These are phyloP conservation scores for Archips xylosteana DNA, from an alignment of 2,888 invertebrate species.

Conservation along the genomic window DNA sequence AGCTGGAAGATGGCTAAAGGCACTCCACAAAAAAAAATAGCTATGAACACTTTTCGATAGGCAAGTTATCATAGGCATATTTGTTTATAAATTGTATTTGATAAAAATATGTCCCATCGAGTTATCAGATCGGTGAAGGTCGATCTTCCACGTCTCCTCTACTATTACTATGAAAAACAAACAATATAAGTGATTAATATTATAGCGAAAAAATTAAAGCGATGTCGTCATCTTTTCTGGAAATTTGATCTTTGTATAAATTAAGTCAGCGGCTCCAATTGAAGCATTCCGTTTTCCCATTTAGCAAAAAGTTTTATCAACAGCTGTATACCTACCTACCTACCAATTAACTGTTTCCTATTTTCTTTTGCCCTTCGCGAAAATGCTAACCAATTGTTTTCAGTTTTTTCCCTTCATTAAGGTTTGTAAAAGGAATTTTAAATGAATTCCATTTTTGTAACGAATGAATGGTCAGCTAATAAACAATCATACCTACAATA, in stretches of 20 bases:
- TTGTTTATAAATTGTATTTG: too few relatives aligned
- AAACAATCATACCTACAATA: not conserved
- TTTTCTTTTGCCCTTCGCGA: constrained; percentile 9
- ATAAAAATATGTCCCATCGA: too few relatives aligned
- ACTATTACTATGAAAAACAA: too few relatives aligned
- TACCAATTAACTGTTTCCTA: constrained; percentile 11
- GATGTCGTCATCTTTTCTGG: not conserved
- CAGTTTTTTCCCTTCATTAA: constrained; percentile 10
- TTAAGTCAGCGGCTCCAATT: not conserved
- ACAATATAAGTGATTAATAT: too few relatives aligned
- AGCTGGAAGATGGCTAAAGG: too few relatives aligned
- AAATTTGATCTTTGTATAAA: not conserved
- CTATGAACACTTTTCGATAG: too few relatives aligned
- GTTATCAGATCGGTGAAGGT: too few relatives aligned
- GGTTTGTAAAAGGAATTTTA: constrained; percentile 11
- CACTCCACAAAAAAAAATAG: too few relatives aligned
- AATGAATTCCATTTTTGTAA: constrained; percentile 9
- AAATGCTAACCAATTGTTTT: constrained; percentile 14
- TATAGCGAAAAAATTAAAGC: too few relatives aligned
- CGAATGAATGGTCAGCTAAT: constrained; percentile 3
- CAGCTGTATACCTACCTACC: not conserved
- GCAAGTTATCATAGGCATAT: too few relatives aligned
- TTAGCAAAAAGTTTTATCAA: not conserved
- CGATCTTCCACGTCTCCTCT: too few relatives aligned
- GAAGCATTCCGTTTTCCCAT: not conserved